A percentile compares a stretch with the other conserved stretches of the same genome.
Conservation (phyloP, 2,888 invertebrate genomes). For the Ormyrus pomaceus region DNA sequence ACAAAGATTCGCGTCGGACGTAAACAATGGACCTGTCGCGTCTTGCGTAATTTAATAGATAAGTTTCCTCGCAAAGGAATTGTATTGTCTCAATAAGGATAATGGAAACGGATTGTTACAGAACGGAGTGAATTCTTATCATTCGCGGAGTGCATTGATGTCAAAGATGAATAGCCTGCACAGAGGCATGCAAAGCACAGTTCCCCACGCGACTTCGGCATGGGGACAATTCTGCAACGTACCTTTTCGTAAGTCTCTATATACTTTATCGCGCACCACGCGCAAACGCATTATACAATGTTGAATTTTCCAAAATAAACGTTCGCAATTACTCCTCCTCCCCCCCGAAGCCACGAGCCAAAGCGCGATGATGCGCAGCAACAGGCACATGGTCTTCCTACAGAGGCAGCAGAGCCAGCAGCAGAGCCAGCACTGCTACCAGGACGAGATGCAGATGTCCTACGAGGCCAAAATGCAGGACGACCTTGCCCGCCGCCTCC, state of each 20-base stretch:
- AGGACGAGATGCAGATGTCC: slow-evolving; percentile 52
- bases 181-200: slow-evolving; percentile 64
- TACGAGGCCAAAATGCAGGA: slow-evolving; percentile 56
- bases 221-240: slow-evolving; percentile 73
- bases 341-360: slow-evolving; percentile 60
- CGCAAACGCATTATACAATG: too few relatives aligned
- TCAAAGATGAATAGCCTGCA: slow-evolving; percentile 68
- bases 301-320: too few relatives aligned
- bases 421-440: slow-evolving; percentile 61
- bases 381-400: slow-evolving; percentile 72
- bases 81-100: neutral
- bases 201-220: slow-evolving; percentile 59
- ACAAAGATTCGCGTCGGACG: too few relatives aligned
- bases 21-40: too few relatives aligned
- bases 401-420: slow-evolving; percentile 59
- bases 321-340: too few relatives aligned
- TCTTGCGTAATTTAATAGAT: too few relatives aligned
- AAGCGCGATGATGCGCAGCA: slow-evolving; percentile 66
- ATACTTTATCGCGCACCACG: too few relatives aligned
- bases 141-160: slow-evolving; percentile 66
- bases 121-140: slow-evolving; percentile 63
- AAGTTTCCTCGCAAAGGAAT: too few relatives aligned
- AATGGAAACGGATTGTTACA: slow-evolving; percentile 28
- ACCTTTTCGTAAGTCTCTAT: slow-evolving; percentile 68
- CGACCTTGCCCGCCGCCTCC: slow-evolving; percentile 35